Conservation (phyloP, 1,140 invertebrate genomes). For the Caerostris extrusa region DNA sequence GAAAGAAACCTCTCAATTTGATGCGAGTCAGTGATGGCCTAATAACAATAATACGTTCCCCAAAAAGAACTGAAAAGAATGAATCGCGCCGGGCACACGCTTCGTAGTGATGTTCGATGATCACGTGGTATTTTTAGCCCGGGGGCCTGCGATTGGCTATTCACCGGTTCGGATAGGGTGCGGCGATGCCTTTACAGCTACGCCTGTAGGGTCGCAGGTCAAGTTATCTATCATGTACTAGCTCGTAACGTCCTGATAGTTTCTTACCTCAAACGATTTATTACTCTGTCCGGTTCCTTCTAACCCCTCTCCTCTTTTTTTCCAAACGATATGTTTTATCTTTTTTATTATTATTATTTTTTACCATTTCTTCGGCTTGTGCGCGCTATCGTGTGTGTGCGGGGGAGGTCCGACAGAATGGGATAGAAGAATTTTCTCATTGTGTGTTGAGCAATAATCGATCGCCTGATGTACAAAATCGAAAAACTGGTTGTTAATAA, state of each 20-base stretch:
- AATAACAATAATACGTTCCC: constrained; percentile 74
- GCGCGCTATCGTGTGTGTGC: constrained; percentile 65
- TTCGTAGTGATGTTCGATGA: constrained; percentile 47
- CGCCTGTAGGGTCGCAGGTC: constrained; percentile 72
- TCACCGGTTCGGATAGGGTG: constrained; percentile 74
- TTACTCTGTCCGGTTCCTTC: constrained; percentile 71
- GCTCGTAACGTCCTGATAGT: constrained; percentile 74
- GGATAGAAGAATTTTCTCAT: constrained; percentile 68
- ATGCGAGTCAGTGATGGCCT: constrained; percentile 61
- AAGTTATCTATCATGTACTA: constrained; percentile 77
- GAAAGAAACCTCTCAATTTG: constrained; percentile 54
- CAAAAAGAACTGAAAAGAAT: background rate
- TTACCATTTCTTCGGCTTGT: constrained; percentile 38
- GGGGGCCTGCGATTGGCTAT: constrained; percentile 72
- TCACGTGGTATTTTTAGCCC: constrained; percentile 73
- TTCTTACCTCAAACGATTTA: constrained; percentile 77
- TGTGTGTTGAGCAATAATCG: constrained; percentile 76
- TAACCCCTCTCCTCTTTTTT: constrained; percentile 38
- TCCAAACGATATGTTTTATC: constrained; percentile 22
- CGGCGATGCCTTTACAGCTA: constrained; percentile 74
- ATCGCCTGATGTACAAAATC: constrained; percentile 75
- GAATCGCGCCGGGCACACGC: constrained; percentile 46
- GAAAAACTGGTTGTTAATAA: constrained; percentile 77
- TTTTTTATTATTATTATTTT: constrained; percentile 47
- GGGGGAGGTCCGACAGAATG: constrained; percentile 68